Conservation (phyloP, 1,140 invertebrate species). For the Drosophila athabasca region DNA sequence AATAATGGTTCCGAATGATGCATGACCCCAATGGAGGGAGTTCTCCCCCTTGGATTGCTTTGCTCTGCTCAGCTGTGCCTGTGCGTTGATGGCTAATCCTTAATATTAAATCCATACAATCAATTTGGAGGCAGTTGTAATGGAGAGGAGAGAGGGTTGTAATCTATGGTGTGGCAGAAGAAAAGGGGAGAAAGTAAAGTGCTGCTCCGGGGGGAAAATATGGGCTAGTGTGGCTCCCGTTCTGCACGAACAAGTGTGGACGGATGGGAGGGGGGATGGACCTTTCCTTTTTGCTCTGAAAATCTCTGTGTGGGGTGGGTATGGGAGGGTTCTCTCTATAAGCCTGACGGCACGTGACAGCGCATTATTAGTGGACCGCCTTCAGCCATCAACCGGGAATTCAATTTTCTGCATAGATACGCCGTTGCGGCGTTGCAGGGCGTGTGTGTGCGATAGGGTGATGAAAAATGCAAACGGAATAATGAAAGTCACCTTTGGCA, state of each 20-base stretch:
- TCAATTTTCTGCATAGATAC: conserved; percentile 77
- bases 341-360: conserved; percentile 48
- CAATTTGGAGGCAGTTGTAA: conserved; percentile 51
- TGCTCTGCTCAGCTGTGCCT: conserved; percentile 55
- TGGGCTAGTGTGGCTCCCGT: too few species aligned
- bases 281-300: too few species aligned
- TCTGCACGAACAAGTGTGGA: too few species aligned
- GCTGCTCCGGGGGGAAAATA: too few species aligned
- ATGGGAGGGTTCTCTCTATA: too few species aligned
- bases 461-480: conserved; percentile 64
- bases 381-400: conserved; percentile 52
- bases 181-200: too few species aligned
- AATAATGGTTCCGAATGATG: conserved; percentile 25
- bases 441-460: conserved; percentile 11
- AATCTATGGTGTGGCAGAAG: too few species aligned
- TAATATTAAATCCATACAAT: conserved; percentile 78
- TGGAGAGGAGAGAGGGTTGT: not conserved
- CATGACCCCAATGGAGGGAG: conserved; percentile 53
- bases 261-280: too few species aligned
- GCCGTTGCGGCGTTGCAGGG: conserved; percentile 20
- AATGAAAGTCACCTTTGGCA: conserved; percentile 77
- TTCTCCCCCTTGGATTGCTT: conserved; percentile 31
- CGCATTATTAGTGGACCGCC: conserved; percentile 47
- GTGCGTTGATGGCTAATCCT: conserved; percentile 69
- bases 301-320: too few species aligned